Base-by-base conservation (phyloP, 2,888 invertebrate species). In the Hylaea fasciaria region DNA sequence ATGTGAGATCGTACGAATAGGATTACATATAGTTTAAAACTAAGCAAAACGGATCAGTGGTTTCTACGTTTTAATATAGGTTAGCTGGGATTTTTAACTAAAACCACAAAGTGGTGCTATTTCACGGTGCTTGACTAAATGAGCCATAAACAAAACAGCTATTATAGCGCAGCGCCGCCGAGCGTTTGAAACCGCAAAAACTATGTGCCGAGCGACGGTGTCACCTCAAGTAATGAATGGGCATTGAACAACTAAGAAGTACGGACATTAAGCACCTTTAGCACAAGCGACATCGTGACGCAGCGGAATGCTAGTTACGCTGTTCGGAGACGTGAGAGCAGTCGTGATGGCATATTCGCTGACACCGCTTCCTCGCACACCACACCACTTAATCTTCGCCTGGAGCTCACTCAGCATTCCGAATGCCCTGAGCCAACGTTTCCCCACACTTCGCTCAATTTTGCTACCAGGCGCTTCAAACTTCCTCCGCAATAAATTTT, bases 211-310 rank as follows among this genome's bases (percentile, higher is more conserved):
- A 74, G 71, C 71, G 71, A 70, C 65, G 62, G 70, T 61, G 71
- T 73, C 76, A 71, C 70, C 74, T 70, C 73, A 74, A 75, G 75
- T 82, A 82, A 83, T 81, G 73, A 78, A 82, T 78, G 76, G 68
- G 55, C 61, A 63, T 52, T 59, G 60, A 73, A 68, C 65, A 67
- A 70, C 68, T 71, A 59, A 71, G 73, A 72, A 71, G 55, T 73
- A 66, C 66, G 65, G 67, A 64, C 73, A 69, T 70, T 69, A 68
- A 64, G 62, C 61, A 65, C 61, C 55, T 57, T 57, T 53, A 57
- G 64, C 53, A 57, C 53, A 54, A 12, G 43, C 57, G 40, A 50
- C 50, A 28, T 39, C 57, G 63, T 60, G 70, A 73, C 68, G 59
- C 62, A 45, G 45, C 47, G 71, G 74, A 78, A 78, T 74, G 71